phyloP scores from a whole-genome alignment of 2,888 invertebrate genomes.

The Athalia circularis region DNA sequence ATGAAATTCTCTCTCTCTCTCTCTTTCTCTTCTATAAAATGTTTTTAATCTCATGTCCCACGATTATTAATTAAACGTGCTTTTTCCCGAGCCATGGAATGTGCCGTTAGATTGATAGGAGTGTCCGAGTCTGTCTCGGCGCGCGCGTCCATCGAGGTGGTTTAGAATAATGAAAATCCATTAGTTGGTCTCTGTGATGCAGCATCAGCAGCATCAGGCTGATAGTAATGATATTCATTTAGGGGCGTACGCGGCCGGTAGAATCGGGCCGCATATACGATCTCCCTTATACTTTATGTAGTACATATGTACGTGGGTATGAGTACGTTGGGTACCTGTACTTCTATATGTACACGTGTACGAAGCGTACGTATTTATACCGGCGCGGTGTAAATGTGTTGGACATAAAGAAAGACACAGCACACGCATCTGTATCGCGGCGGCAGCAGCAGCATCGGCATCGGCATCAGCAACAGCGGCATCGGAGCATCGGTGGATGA shows the following conservation, averaged over 20 bases:
- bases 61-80: slow-evolving; percentile 35
- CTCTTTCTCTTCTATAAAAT: not conserved
- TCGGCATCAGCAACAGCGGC: no score
- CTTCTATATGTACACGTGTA: no score
- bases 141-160: slow-evolving; percentile 7
- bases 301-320: not conserved
- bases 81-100: slow-evolving; percentile 23
- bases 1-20: not conserved
- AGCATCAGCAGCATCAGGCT: slow-evolving; percentile 37
- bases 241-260: slow-evolving; percentile 40
- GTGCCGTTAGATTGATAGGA: slow-evolving; percentile 34
- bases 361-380: no score
- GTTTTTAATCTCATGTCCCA: not conserved
- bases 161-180: slow-evolving; percentile 67
- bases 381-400: not conserved
- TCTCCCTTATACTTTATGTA: slow-evolving; percentile 3
- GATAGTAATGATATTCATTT: slow-evolving; percentile 54
- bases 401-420: slow-evolving; percentile 19
- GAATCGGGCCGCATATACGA: slow-evolving; percentile 42
- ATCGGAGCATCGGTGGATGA: no score
- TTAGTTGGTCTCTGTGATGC: slow-evolving; percentile 54
- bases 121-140: slow-evolving; percentile 4
- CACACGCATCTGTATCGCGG: slow-evolving; percentile 40
- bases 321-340: not conserved
- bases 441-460: no score